These are phyloP conservation scores for Sminthurides bifidus DNA, from an alignment of 1,140 invertebrate genomes.

Conservation along the genomic window DNA sequence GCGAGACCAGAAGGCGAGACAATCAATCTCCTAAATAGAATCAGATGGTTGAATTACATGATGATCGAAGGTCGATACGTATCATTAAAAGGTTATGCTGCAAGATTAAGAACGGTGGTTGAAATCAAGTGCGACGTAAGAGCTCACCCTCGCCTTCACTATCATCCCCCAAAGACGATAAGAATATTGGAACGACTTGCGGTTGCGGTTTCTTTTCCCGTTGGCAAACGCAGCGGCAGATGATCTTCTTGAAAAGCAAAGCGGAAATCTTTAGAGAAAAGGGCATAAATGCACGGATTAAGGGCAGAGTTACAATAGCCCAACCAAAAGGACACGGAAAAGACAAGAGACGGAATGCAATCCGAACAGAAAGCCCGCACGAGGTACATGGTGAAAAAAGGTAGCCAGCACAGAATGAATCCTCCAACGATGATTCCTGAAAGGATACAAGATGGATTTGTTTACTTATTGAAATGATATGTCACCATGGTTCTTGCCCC, in stretches of 20 bases:
- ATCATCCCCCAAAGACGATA: slow-evolving; percentile 34
- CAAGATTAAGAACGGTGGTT: not conserved
- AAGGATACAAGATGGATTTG: too few relatives aligned
- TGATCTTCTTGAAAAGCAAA: slow-evolving; percentile 79
- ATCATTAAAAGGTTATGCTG: too few relatives aligned
- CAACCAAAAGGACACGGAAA: slow-evolving; percentile 89
- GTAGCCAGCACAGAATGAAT: slow-evolving; percentile 82
- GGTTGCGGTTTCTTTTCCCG: slow-evolving; percentile 31
- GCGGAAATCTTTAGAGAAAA: slow-evolving; percentile 83
- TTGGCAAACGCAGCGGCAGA: slow-evolving; percentile 65
- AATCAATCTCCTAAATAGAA: too few relatives aligned
- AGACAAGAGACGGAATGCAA: slow-evolving; percentile 65
- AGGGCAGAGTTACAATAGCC: slow-evolving; percentile 76
- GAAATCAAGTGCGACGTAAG: not conserved
- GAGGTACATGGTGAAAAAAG: slow-evolving; percentile 89
- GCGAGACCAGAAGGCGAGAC: too few relatives aligned
- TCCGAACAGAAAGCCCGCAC: slow-evolving; percentile 66
- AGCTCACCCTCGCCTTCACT: slow-evolving; percentile 31
- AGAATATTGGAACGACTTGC: slow-evolving; percentile 32
- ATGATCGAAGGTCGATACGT: too few relatives aligned
- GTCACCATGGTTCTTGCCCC: too few relatives aligned
- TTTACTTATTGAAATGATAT: too few relatives aligned
- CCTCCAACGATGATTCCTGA: slow-evolving; percentile 75
- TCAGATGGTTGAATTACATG: too few relatives aligned
- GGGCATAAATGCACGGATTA: slow-evolving; percentile 28